Evolutionary conservation across 92 coral and sea anemone species (phyloP).

Genomic region (Porites rus): DNA sequence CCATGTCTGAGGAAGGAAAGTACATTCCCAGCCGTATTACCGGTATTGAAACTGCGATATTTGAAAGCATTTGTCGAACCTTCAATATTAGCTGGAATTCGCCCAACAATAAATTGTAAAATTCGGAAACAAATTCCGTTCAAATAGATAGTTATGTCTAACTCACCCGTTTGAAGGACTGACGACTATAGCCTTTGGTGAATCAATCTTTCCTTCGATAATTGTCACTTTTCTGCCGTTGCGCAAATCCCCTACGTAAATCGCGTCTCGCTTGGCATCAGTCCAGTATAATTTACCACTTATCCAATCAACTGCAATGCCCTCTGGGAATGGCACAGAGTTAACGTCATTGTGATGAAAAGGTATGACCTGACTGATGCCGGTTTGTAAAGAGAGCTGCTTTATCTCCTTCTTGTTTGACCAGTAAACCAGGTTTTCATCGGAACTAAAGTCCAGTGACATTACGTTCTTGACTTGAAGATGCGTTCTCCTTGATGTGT

Average conservation of each 20-base stretch:
- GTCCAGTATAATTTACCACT: conserved; percentile 16
- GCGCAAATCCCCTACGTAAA: conserved; percentile 13
- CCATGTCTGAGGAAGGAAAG: no score
- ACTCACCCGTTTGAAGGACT: conserved; percentile 16
- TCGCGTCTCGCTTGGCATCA: conserved; percentile 4
- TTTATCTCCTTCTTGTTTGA: conserved; percentile 10
- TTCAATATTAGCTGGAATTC: background rate
- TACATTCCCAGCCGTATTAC: no score
- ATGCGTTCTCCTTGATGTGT: background rate
- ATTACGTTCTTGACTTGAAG: conserved; percentile 4
- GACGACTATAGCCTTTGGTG: conserved; percentile 3
- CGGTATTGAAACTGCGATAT: no score
- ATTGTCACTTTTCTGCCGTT: background rate
- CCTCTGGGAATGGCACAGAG: conserved; percentile 1
- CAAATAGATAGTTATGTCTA: background rate
- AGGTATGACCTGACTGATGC: conserved; percentile 10
- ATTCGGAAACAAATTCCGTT: no score
- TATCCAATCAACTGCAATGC: conserved; percentile 17
- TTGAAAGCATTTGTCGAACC: no score
- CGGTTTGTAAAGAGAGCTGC: conserved; percentile 2
- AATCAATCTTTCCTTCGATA: background rate
- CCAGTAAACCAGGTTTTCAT: conserved; percentile 15
- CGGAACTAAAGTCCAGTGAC: conserved; percentile 19
- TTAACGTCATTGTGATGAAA: conserved; percentile 13
- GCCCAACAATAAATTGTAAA: background rate